Conservation (phyloP, 2,797 vertebrate species). For the Saxicola maurus region DNA sequence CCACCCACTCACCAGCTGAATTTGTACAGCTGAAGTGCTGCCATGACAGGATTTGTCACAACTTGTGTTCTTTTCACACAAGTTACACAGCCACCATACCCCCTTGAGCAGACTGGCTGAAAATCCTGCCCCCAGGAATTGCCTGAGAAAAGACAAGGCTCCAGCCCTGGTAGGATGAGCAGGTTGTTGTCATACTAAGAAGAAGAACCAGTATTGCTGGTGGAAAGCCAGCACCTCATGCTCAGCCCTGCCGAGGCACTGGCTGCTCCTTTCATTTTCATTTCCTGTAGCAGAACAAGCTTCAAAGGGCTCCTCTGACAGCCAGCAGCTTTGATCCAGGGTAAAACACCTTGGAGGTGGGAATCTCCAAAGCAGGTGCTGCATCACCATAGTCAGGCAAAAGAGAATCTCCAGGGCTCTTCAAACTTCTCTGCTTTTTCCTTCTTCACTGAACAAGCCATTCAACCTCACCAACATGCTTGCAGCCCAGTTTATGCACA, state of each 20-base stretch:
- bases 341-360: background rate
- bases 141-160: background rate
- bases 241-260: background rate
- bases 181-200: background rate
- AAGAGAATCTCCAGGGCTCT: background rate
- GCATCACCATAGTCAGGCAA: background rate
- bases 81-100: accelerated
- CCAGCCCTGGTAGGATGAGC: background rate
- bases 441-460: background rate
- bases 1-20: background rate
- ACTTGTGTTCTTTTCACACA: background rate
- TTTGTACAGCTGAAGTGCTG: background rate
- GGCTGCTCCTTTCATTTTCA: background rate
- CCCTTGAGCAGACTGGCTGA: background rate
- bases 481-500: background rate
- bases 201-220: background rate
- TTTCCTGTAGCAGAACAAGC: background rate
- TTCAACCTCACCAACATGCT: background rate
- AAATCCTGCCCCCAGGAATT: background rate
- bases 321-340: background rate
- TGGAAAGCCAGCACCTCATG: background rate
- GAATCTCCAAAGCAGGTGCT: background rate
- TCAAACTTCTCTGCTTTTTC: background rate
- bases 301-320: background rate
- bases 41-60: background rate